Base-by-base conservation (phyloP, 1,140 invertebrate genomes). In the Drosophila pruinosa region DNA sequence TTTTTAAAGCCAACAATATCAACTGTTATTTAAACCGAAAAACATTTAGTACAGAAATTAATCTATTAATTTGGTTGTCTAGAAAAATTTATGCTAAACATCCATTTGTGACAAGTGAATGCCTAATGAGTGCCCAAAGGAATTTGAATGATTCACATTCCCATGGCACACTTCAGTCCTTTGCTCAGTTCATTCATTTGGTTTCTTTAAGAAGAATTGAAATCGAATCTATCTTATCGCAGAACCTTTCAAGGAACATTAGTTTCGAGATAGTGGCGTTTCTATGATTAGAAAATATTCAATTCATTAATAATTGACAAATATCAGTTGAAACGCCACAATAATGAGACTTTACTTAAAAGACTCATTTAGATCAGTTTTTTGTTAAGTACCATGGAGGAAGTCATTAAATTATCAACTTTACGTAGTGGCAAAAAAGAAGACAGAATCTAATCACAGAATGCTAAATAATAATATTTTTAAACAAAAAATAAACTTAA, bases 341-440 rank as follows among this genome's bases (percentile, higher is more conserved):
- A 12, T 47, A 47, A 47, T 47, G 43, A 47, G 43, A 47, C 22
- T 22, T 50, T 34, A 15, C 14, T 48, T 26, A 3, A 5, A 41
- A 31, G 22, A 45, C 31, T 22, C 15, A 19, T 61, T 14, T 5
- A 70, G 41, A 70, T 69, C 65, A 45, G 24, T 14, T 34, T 2
- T 7, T 22, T 5, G 54, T 21, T 0, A 45, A 65, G 22, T 59
- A 31, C 70, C 74, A 59, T 63, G 22, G 54, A 68, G 80, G 68
- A 85, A 85, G 80, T 85, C 67, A 64, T 71, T 79, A 67, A 79
- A 83, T 78, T 76, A 85, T 80, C 72, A 80, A 63, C 19, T 50
- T 47, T 47, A 58, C 48, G 56, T 17, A 57, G 58, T 57, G 10
- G 41, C 10, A 21, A 43, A 47, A 38, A n/a, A n/a, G n/a, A n/a